Base-by-base conservation (phyloP, 2,797 vertebrate species). In the Lepus oiostolus region DNA sequence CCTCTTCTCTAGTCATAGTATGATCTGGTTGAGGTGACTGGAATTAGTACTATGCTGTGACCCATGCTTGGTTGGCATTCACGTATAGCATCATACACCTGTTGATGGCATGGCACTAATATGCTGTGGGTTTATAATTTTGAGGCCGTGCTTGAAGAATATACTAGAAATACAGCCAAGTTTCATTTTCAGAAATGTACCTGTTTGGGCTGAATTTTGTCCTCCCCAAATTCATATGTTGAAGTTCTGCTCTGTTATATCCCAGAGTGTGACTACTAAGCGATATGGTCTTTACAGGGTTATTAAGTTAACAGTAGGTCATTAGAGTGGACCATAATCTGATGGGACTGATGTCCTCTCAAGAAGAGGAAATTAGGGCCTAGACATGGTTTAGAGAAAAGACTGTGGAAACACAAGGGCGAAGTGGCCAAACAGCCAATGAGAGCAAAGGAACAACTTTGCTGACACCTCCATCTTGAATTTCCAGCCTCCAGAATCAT, bases 171-270 rank as follows among this genome's bases (percentile, higher is more conserved):
- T n/a, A 54, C 10, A 72, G 22, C 1, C 17, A 95, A 24, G 24
- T 77, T 93, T 87, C 47, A 65, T 85, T 94, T 19, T 71, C 85
- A 50, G 87, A 88, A 85, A 38, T 35, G 19, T 85, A 70, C 30
- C 67, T 65, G 9, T 62, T 74, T 58, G 72, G 26, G 22, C 62
- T 24, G 9, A 88, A 68, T 47, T 58, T 2, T 47, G 1, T 60
- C 12, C 2, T 13, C 22, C 38, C 67, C 90, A 58, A 71, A 85
- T 71, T 81, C 16, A 21, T 52, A 30, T 26, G 24, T 67, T 86
- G 35, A 93, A 75, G 26, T 80, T 26, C 17, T 85, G 60, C 85
- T 3, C 17, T 22, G 14, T 16, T 62, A 42, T 63, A 54, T 0
- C 7, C 77, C 70, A 88, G 30, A 80, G 67, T 58, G 42, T 70